Evolutionary conservation across 2,113 vertebrate genomes (phyloP).

Genomic region (Peromyscus leucopus): DNA sequence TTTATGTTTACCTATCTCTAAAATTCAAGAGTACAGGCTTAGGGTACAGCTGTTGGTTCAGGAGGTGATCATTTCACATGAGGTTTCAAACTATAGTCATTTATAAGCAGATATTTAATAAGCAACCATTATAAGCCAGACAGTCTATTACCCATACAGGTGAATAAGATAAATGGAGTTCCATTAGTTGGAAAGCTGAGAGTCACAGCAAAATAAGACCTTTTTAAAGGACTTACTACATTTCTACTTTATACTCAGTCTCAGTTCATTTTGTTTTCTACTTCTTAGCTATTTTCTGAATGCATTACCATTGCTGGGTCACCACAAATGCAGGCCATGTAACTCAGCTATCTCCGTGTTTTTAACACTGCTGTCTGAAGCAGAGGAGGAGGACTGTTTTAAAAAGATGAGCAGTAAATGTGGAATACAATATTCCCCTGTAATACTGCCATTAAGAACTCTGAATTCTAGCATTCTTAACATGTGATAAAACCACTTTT

Average conservation of each 20-base stretch:
- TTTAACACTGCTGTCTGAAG: not conserved
- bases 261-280: not conserved
- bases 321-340: not conserved
- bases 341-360: not conserved
- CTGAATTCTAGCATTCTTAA: constrained; percentile 38
- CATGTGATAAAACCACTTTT: constrained; percentile 75
- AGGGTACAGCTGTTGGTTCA: not conserved
- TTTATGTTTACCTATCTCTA: not conserved
- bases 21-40: not conserved
- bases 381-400: not conserved
- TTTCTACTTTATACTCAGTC: not conserved
- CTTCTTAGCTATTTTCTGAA: constrained; percentile 39
- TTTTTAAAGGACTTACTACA: not conserved
- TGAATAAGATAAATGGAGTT: not conserved
- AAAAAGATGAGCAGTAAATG: constrained; percentile 28
- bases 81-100: not conserved
- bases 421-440: not conserved
- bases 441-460: not conserved
- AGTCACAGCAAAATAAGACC: not conserved
- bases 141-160: not conserved
- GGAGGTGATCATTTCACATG: not conserved
- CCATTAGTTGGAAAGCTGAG: not conserved
- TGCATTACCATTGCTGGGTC: not conserved
- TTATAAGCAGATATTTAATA: constrained; percentile 28
- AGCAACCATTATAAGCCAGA: not conserved